Conservation (phyloP, 2,113 vertebrate species). For the Chlorocebus sabaeus region DNA sequence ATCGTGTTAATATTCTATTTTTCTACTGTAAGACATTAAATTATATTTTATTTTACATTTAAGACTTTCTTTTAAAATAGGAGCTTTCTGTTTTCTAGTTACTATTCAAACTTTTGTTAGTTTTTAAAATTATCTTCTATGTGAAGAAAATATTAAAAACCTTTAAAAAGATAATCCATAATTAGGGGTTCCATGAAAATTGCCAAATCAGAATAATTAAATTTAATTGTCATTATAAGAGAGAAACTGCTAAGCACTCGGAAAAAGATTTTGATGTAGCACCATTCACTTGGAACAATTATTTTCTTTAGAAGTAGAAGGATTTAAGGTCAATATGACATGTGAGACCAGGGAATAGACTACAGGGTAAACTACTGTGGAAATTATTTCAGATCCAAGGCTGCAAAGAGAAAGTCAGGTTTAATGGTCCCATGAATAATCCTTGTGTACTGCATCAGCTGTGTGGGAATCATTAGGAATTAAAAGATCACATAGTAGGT, state of each 20-base stretch:
- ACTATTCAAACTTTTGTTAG: background rate
- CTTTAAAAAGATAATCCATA: conserved; percentile 19
- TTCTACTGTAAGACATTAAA: background rate
- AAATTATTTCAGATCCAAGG: background rate
- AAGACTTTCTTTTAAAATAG: background rate
- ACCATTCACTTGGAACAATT: background rate
- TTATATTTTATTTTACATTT: background rate
- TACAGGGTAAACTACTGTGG: background rate
- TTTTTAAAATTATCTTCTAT: background rate
- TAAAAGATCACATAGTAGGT: background rate
- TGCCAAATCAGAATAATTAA: conserved; percentile 23
- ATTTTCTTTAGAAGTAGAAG: background rate
- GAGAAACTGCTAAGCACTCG: background rate
- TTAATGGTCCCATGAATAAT: background rate
- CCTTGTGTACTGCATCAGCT: background rate
- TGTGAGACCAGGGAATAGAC: background rate
- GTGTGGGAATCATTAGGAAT: background rate
- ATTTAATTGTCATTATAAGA: background rate
- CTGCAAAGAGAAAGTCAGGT: background rate
- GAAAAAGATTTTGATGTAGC: background rate
- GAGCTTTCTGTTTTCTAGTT: background rate
- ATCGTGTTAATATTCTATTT: background rate
- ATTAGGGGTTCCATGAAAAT: background rate
- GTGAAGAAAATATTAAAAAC: conserved; percentile 7
- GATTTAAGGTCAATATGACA: background rate